Evolutionary conservation across 2,113 vertebrate species (phyloP), one percentile per base, ranked within the genome.

Genomic region (Hystrix brachyura): DNA sequence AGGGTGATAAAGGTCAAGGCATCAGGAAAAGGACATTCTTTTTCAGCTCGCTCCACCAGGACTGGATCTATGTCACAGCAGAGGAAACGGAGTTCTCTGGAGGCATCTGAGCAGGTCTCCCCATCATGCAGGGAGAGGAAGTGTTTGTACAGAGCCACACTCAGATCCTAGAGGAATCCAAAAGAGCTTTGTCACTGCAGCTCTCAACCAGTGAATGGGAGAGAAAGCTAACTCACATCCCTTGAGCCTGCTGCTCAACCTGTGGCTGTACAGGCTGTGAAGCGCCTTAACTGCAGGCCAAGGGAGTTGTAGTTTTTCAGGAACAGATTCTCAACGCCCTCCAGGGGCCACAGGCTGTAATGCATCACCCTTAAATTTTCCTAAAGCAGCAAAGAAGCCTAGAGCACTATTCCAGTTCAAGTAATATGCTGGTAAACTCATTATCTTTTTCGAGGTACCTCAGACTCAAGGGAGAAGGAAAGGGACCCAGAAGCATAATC

Each of bases 21-120:
- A 84, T 96, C 38, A 1, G 99, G 99, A 81, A 99, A 99, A 69
- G 99, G 99, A 95, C 99, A 99, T 85, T 81, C 91, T 94, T 98
- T 98, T 94, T 97, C 97, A 12, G 99, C 99, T 59, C 99, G 98
- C 29, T 98, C 94, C 32, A 99, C 99, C 78, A 99, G 97, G 55
- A 14, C 96, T 12, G 99, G 98, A 17, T 99, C 99, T 94, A 99
- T 98, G 97, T 99, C 99, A 17, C 99, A 99, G 87, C 99, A 99
- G 79, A 99, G 98, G 27, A 99, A 98, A 55, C 98, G 95, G 62
- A 99, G 84, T 6, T 98, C 94, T 95, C n/a, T 72, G 51, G 97
- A 80, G 55, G 93, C 94, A 0, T 96, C 87, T 79, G 34, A 90
- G 81, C 92, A 74, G 64, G 67, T 87, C 72, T 97, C 84, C 17